A percentile compares a stretch with the other conserved stretches of the same genome.
These are phyloP conservation scores for Tribolium freemani DNA, from an alignment of 2,888 invertebrate species.

Conservation along the genomic window DNA sequence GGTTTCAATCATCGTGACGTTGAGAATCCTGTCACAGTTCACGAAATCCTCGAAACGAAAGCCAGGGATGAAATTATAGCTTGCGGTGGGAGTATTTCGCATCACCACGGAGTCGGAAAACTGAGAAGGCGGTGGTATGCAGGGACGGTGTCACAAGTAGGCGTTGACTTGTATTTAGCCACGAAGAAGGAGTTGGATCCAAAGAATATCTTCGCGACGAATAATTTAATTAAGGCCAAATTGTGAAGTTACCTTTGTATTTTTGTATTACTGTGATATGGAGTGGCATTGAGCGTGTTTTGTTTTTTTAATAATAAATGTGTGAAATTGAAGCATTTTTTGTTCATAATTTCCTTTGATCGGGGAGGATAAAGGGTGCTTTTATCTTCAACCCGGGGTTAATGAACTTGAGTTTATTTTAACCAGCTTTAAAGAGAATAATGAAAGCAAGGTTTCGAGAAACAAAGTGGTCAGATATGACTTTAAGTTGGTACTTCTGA, in stretches of 20 bases:
- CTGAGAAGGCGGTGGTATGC: slow-evolving; percentile 89
- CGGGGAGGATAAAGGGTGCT: neutral
- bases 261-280: neutral
- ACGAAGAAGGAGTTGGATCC: slow-evolving; percentile 93
- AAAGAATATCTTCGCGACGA: slow-evolving; percentile 91
- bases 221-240: slow-evolving; percentile 75
- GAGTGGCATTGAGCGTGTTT: neutral
- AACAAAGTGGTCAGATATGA: no score
- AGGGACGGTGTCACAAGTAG: slow-evolving; percentile 86
- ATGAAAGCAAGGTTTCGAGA: no score
- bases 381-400: neutral
- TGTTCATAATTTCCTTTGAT: neutral
- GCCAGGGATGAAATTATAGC: slow-evolving; percentile 94
- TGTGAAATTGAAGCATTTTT: neutral
- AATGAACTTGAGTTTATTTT: neutral
- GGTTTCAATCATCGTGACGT: slow-evolving; percentile 62
- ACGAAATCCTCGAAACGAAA: slow-evolving; percentile 88
- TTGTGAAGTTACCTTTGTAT: slow-evolving; percentile 14
- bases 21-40: slow-evolving; percentile 88
- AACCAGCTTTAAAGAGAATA: no score
- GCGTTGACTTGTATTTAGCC: slow-evolving; percentile 82
- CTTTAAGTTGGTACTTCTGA: no score
- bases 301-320: neutral
- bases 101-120: slow-evolving; percentile 98
- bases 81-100: slow-evolving; percentile 92